Base-by-base conservation (phyloP, 2,113 vertebrate species). In the Micronisus gabar region DNA sequence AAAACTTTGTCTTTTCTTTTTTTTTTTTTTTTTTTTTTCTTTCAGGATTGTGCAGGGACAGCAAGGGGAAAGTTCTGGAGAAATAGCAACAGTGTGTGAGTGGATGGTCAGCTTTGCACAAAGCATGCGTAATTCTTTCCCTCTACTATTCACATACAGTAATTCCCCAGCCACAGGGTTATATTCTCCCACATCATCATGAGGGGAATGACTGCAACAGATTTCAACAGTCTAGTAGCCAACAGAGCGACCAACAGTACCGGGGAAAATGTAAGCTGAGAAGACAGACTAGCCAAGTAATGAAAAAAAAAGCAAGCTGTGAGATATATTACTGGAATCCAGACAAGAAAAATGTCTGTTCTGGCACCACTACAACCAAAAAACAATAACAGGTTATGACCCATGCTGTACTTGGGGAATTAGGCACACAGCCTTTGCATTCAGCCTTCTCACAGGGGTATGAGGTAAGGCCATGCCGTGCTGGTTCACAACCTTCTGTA, bases 341-440 rank as follows among this genome's bases (percentile, higher is more conserved):
- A 71, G 86, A 91, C 90, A 95, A 96, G 90, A 93, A 95, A 96
- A 97, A 95, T 92, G 65, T 88, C 92, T 96, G 40, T 61, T 90
- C 93, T 97, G 92, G 95, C 78, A 95, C 82, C 50, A 47, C 32
- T 86, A 61, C 65, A 94, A 58, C 70, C 40, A 94, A 93, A 96
- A 43, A 96, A 95, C 80, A 97, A 93, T 73, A 95, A 88, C 50
- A 95, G 92, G 86, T 97, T 97, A 89, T 88, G 96, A 91, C 92
- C 93, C 82, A 76, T 0, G 38, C 68, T 58, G 45, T 82, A 81
- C 36, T 43, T 74, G 32, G 83, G 88, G 86, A 97, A 95, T 95
- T 80, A 86, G 72, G 81, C 70, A 58, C 62, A 83, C 9, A 92
- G 86, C 27, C 62, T 96, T 94, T 87, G 73, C 80, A 89, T 91